Evolutionary conservation across 2,888 invertebrate species (phyloP).

Genomic region (Embidobia sp.): DNA sequence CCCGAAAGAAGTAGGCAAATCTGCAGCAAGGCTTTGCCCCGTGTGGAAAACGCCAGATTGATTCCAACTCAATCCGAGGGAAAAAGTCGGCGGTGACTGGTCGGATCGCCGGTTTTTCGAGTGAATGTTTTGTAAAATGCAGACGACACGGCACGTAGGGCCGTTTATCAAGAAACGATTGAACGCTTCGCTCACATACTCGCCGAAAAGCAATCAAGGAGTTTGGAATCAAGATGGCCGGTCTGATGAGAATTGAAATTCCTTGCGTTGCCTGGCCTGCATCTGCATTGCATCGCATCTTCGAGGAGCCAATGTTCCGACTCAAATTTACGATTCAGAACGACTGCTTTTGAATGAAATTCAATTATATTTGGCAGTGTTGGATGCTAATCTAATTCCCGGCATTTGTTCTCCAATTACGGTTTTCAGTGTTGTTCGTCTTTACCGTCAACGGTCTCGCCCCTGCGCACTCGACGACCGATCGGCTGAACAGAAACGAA

Average conservation of each 20-base stretch:
- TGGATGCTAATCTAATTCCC: conserved; percentile 46
- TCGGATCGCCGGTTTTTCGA: conserved; percentile 8
- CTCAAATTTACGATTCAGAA: conserved; percentile 55
- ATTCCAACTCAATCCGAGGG: too few species aligned
- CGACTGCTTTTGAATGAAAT: conserved; percentile 57
- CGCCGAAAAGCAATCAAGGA: conserved; percentile 64
- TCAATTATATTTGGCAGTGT: conserved; percentile 56
- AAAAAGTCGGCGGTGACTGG: too few species aligned
- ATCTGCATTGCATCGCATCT: conserved; percentile 61
- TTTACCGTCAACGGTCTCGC: conserved; percentile 31
- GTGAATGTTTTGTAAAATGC: conserved; percentile 21
- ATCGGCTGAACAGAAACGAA: too few species aligned
- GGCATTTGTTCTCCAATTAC: conserved; percentile 42
- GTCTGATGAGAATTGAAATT: conserved; percentile 71
- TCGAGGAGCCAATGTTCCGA: conserved; percentile 36
- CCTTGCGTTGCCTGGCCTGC: conserved; percentile 60
- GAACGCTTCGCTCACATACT: conserved; percentile 59
- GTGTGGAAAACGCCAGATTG: too few species aligned
- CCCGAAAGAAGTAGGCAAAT: too few species aligned
- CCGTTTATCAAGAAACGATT: conserved; percentile 58
- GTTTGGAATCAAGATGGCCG: conserved; percentile 63
- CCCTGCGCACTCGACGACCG: conserved; percentile 7
- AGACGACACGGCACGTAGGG: conserved; percentile 49
- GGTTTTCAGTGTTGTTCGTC: conserved; percentile 13
- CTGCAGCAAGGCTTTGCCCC: too few species aligned